Evolutionary conservation across 2,113 vertebrate genomes (phyloP).

Genomic region (Myodes glareolus): DNA sequence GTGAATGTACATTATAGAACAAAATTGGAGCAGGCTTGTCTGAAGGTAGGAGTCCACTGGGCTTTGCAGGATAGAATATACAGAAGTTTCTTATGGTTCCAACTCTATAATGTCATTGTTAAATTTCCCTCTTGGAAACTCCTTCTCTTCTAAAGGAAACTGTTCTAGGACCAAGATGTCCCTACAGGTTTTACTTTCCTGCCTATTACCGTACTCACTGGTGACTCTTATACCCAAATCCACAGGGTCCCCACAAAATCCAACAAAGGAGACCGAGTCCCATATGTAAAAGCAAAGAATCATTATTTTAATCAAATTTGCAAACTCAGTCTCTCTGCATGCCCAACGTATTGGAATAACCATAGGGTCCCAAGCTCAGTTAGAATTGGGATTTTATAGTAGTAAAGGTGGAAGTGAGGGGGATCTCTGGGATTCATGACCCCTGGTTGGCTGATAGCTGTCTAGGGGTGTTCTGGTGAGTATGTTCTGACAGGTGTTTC

Average conservation of each 20-base stretch:
- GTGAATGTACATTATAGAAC: not conserved
- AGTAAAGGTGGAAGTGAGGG: too few species aligned
- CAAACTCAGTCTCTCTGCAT: too few species aligned
- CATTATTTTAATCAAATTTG: too few species aligned
- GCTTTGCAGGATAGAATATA: not conserved
- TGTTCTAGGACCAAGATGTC: not conserved
- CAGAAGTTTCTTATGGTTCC: not conserved
- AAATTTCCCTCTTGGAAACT: not conserved
- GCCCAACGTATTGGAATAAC: too few species aligned
- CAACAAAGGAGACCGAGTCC: too few species aligned
- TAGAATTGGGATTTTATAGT: too few species aligned
- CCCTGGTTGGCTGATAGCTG: too few species aligned
- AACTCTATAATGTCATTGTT: too few species aligned
- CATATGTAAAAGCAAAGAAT: too few species aligned
- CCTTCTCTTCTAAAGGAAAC: not conserved
- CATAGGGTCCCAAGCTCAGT: fast-evolving
- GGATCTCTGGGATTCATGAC: too few species aligned
- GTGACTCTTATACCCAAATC: not conserved
- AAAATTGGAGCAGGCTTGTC: not conserved
- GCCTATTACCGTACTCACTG: not conserved
- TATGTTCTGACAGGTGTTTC: too few species aligned
- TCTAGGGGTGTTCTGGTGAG: too few species aligned
- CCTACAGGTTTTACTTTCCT: not conserved
- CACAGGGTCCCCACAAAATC: fast-evolving
- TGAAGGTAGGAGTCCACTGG: not conserved